Evolutionary conservation across 2,888 invertebrate genomes (phyloP), one percentile per base, ranked within the genome.

Genomic region (Kryphioiulus occultus): DNA sequence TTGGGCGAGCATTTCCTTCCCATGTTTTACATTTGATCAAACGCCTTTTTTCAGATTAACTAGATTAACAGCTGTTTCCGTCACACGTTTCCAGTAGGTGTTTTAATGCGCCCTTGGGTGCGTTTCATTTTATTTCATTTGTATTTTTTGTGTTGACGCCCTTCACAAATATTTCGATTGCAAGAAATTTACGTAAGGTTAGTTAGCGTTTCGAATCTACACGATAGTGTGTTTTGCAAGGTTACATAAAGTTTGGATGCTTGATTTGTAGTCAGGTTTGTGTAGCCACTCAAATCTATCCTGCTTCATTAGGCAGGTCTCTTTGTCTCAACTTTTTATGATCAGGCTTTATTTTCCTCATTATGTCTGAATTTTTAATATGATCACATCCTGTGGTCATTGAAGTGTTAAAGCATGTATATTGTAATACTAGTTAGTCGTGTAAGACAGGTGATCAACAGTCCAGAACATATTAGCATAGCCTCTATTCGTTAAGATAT

Each of bases 51-150:
- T 22, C 26, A 15, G 10, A 1, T 44, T 44, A 44, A 44, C 44
- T 44, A 68, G 68, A 68, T 68, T 44, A 68, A 68, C 68, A 26
- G 68, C 26, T 26, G 68, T 68, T 68, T 10, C 68, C 68, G 26
- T 68, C 68, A 12, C 68, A 68, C 68, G 26, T 68, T 44, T 68
- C 68, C 68, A 68, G 68, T 68, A 68, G 68, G 68, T 68, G 68
- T 26, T 68, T 68, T 68, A 68, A 26, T 22, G 68, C 68, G 68
- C 68, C 68, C 68, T 68, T 68, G 26, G 26, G 68, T 68, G 68
- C 68, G 68, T 68, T 68, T 68, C 68, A 26, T 68, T 68, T 68
- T 26, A 68, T 68, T 68, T 68, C 12, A 68, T 26, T 68, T 68
- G 22, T 12, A 26, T 68, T 19, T 26, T 22, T 68, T 22, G 12